Conservation (phyloP, 2,888 invertebrate species). For the Epinotia brunnichana region DNA sequence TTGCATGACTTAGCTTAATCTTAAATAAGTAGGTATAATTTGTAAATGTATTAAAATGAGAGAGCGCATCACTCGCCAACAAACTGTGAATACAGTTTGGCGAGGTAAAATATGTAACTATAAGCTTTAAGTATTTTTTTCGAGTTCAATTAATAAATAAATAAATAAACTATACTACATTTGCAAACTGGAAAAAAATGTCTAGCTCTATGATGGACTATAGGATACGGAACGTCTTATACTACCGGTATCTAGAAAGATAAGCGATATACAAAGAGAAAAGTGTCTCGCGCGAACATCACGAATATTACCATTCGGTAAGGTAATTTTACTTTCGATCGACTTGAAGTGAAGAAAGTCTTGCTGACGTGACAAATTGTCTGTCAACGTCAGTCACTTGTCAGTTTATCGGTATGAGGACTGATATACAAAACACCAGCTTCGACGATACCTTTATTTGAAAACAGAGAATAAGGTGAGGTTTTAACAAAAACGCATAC, state of each 20-base stretch:
- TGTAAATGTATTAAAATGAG: no score
- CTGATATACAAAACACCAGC: background rate
- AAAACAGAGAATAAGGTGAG: background rate
- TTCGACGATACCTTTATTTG: background rate
- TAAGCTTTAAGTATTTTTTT: no score
- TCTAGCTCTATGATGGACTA: no score
- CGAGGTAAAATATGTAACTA: no score
- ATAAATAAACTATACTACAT: background rate
- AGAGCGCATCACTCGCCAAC: no score
- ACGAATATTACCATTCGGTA: background rate
- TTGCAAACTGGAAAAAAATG: background rate
- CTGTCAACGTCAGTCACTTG: constrained; percentile 27
- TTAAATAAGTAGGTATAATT: no score
- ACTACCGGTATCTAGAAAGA: background rate
- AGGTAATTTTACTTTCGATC: constrained; percentile 23
- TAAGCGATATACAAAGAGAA: background rate
- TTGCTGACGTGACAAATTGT: constrained; percentile 27
- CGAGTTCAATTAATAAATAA: no score
- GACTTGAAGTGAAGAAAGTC: constrained; percentile 15
- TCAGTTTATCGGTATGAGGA: constrained; percentile 18
- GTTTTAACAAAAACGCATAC: no score
- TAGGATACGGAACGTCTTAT: no score
- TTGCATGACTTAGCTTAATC: no score
- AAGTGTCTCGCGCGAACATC: constrained; percentile 1
- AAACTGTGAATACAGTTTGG: no score